These are phyloP conservation scores for Ashinkailepas kermadecensis DNA, from an alignment of 2,888 invertebrate genomes.

Conservation along the genomic window DNA sequence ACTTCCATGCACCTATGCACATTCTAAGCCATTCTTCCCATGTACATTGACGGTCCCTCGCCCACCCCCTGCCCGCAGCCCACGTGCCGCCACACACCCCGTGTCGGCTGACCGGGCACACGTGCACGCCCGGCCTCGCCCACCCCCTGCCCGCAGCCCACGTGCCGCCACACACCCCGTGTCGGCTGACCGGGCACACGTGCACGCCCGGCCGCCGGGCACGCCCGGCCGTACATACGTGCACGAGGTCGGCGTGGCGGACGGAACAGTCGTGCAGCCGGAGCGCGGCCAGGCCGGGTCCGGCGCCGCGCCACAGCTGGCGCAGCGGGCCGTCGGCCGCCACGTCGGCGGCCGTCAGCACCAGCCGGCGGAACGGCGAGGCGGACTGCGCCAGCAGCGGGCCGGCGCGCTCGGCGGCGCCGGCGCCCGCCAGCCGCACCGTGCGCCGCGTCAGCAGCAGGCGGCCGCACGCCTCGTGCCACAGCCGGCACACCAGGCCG, in stretches of 20 bases:
- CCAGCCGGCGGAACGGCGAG: not conserved
- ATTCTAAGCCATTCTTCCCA: too few relatives aligned
- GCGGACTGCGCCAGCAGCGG: not conserved
- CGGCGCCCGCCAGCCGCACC: not conserved
- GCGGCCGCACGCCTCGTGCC: not conserved
- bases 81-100: too few relatives aligned
- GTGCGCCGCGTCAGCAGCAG: not conserved
- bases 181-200: too few relatives aligned
- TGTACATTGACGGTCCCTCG: too few relatives aligned
- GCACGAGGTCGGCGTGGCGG: not conserved
- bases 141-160: too few relatives aligned
- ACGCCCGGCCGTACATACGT: not conserved
- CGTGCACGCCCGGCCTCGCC: not conserved
- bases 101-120: too few relatives aligned
- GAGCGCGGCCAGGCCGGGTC: not conserved
- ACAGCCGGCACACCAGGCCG: conserved; percentile 14
- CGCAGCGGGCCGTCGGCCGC: not conserved
- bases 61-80: too few relatives aligned
- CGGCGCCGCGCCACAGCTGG: not conserved
- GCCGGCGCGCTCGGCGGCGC: not conserved
- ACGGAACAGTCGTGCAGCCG: not conserved
- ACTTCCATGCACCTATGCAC: too few relatives aligned
- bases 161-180: too few relatives aligned
- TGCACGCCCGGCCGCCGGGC: not conserved
- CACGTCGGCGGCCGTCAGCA: not conserved